Percentiles rank a stretch among this genome's conserved stretches.
phyloP scores from a whole-genome alignment of 37 sponge, comb jelly and placozoan genomes.

The Halisarca cf. caerulea region DNA sequence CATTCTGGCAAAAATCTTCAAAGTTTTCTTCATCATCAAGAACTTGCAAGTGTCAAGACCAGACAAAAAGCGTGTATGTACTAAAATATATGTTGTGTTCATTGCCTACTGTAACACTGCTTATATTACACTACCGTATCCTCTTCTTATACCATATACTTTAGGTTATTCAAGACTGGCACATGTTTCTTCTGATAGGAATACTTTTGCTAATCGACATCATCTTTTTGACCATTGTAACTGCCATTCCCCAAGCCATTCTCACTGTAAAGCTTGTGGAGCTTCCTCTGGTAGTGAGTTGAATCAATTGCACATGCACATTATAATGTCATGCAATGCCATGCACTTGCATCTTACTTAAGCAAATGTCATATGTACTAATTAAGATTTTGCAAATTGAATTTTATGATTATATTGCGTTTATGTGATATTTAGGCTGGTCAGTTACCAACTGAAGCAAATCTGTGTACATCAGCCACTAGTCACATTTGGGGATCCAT shows the following conservation, averaged over 20 bases:
- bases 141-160: too few species aligned
- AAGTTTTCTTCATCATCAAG: conserved; percentile 58
- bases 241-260: conserved; percentile 47
- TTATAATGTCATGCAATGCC: too few species aligned
- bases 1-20: conserved; percentile 63
- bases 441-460: background rate
- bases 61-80: background rate
- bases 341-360: too few species aligned
- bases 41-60: background rate
- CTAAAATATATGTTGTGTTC: too few species aligned
- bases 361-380: too few species aligned
- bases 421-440: too few species aligned
- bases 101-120: too few species aligned
- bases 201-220: conserved; percentile 38
- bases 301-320: too few species aligned
- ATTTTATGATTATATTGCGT: too few species aligned
- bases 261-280: conserved; percentile 13
- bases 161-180: conserved; percentile 54
- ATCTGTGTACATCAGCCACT: conserved; percentile 4
- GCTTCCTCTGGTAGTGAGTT: conserved; percentile 36
- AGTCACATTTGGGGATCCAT: conserved; percentile 28
- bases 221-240: conserved; percentile 39
- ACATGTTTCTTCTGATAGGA: conserved; percentile 48
- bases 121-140: too few species aligned
- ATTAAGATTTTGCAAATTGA: too few species aligned